A percentile compares a stretch with the other conserved stretches of the same genome.
Evolutionary conservation across 1,140 invertebrate genomes (phyloP).

Genomic region (Ceratosolen fusciceps): DNA sequence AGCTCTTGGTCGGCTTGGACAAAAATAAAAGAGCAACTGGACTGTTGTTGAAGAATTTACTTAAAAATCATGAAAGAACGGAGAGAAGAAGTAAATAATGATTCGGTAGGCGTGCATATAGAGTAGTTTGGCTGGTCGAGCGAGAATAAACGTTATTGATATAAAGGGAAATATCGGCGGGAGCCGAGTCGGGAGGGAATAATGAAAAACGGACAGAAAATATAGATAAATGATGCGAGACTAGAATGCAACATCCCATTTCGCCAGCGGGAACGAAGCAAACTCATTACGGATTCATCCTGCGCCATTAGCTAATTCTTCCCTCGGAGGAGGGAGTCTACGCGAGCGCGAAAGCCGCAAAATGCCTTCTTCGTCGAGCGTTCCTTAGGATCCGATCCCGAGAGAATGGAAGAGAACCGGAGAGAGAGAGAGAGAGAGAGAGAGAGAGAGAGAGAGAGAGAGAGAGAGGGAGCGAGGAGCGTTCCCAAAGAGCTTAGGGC

Average conservation of each 20-base stretch:
- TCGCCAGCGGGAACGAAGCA: conserved; percentile 67
- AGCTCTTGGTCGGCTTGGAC: not conserved
- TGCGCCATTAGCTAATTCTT: conserved; percentile 72
- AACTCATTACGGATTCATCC: conserved; percentile 73
- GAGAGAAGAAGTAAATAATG: not conserved
- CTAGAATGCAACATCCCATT: conserved; percentile 64
- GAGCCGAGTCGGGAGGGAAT: not conserved
- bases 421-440: too few relatives aligned
- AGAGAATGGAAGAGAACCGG: not conserved
- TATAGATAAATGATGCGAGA: conserved; percentile 25
- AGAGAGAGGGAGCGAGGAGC: conserved; percentile 20
- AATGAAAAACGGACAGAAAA: conserved; percentile 19
- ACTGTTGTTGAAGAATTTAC: not conserved
- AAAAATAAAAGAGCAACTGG: not conserved
- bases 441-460: conserved; percentile 7
- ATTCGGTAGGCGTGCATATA: not conserved
- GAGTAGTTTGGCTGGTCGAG: not conserved
- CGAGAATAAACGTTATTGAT: not conserved
- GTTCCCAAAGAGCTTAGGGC: conserved; percentile 42
- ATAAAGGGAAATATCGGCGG: conserved; percentile 17
- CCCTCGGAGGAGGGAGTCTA: conserved; percentile 43
- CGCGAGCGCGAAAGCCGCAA: not conserved
- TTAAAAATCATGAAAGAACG: not conserved
- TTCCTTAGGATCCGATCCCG: conserved; percentile 40
- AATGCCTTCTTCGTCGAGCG: conserved; percentile 49